These are phyloP conservation scores for Scleropages formosus DNA, from an alignment of 2,797 vertebrate species.

Conservation along the genomic window DNA sequence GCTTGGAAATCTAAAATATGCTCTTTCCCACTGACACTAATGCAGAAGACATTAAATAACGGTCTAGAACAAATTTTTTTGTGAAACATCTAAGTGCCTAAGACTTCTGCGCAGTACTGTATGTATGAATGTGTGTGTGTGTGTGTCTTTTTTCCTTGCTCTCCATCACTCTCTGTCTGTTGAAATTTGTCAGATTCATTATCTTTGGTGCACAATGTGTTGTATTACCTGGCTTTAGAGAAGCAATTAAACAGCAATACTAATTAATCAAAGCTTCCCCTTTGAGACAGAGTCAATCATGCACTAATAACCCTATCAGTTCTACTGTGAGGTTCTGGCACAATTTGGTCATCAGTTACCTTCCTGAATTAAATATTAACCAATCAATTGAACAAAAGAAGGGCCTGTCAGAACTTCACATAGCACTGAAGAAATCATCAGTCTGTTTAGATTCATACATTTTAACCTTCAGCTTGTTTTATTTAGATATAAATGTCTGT, in stretches of 20 bases:
- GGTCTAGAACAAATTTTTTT: no score
- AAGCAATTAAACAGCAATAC: conserved; percentile 57
- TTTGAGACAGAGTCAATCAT: conserved; percentile 45
- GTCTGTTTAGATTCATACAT: not conserved
- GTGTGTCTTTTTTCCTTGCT: conserved; percentile 9
- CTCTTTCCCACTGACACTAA: no score
- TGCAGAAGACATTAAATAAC: no score
- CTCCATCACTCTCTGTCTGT: conserved; percentile 34
- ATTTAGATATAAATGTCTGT: not conserved
- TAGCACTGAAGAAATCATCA: not conserved
- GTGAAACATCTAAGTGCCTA: no score
- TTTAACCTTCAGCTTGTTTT: not conserved
- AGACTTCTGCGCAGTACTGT: no score
- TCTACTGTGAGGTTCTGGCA: conserved; percentile 52
- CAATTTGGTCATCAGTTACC: conserved; percentile 69
- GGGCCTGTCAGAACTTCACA: conserved; percentile 58
- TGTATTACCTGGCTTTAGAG: conserved; percentile 35
- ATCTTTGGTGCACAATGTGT: conserved; percentile 26
- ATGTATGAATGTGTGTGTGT: no score
- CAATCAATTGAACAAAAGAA: conserved; percentile 55
- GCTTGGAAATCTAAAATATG: no score
- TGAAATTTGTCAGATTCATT: not conserved
- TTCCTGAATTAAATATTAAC: conserved; percentile 69
- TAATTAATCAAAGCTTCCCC: conserved; percentile 55
- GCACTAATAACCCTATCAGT: conserved; percentile 39